A percentile compares a stretch with the other conserved stretches of the same genome.
phyloP scores from a whole-genome alignment of 2,113 vertebrate genomes.

The Hipposideros armiger region DNA sequence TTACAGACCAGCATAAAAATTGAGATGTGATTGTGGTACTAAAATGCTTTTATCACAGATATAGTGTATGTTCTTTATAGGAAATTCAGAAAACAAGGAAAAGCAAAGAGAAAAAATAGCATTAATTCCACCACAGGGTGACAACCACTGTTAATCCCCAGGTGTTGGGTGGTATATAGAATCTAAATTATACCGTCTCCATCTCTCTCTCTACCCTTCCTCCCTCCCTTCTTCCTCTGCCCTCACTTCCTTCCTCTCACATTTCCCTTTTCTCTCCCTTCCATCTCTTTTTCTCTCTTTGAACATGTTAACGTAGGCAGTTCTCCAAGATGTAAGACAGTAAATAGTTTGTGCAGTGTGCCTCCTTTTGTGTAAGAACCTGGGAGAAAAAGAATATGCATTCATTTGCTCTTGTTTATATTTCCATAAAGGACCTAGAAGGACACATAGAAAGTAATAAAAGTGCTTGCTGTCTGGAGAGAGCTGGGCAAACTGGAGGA shows the following conservation, averaged over 20 bases:
- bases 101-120: background rate
- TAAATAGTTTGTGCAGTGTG: background rate
- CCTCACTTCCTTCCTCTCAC: background rate
- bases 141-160: background rate
- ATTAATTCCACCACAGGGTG: background rate
- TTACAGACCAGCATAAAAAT: background rate
- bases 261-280: background rate
- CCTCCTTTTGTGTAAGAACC: background rate
- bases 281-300: background rate
- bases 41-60: slow-evolving; percentile 45
- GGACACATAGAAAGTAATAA: background rate
- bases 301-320: background rate
- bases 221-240: background rate
- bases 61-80: background rate
- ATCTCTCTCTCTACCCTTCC: background rate
- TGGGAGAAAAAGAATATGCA: background rate
- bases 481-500: background rate
- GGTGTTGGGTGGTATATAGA: background rate
- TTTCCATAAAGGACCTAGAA: background rate
- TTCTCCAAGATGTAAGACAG: background rate
- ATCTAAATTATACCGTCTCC: background rate
- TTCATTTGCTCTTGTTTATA: background rate
- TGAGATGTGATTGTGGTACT: background rate
- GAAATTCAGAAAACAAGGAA: background rate
- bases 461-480: background rate